Evolutionary conservation across 2,888 invertebrate species (phyloP).

Genomic region (Digitonthophagus gazella): DNA sequence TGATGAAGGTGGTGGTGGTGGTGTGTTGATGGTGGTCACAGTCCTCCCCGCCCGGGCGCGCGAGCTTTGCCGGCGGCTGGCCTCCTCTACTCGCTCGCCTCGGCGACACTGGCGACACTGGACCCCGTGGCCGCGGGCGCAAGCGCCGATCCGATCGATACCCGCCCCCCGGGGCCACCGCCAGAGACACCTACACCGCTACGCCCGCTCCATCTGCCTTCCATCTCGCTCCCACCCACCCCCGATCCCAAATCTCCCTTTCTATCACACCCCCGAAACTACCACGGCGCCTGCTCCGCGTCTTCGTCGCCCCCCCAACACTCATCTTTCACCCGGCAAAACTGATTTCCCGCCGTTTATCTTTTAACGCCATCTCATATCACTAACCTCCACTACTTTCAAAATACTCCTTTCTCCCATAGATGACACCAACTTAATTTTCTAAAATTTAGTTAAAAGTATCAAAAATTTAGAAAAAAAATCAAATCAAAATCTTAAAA

Average conservation of each 20-base stretch:
- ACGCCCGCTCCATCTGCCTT: neutral
- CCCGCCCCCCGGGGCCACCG: conserved; percentile 38
- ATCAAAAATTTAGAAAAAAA: too few relatives aligned
- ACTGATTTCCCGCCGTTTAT: conserved; percentile 31
- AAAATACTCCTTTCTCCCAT: too few relatives aligned
- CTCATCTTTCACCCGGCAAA: conserved; percentile 46
- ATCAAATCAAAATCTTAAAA: too few relatives aligned
- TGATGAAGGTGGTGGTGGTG: conserved; percentile 27
- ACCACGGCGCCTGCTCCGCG: neutral
- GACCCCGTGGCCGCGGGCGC: conserved; percentile 30
- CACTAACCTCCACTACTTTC: too few relatives aligned
- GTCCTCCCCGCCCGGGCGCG: conserved; percentile 54
- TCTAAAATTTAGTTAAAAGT: too few relatives aligned
- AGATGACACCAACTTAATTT: too few relatives aligned
- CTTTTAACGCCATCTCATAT: neutral
- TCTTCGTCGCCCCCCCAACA: conserved; percentile 40
- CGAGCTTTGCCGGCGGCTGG: conserved; percentile 49
- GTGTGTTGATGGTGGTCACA: conserved; percentile 42
- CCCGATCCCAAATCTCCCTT: conserved; percentile 40
- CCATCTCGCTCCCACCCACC: neutral
- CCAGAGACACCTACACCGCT: neutral
- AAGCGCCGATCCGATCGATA: conserved; percentile 27
- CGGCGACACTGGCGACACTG: conserved; percentile 47
- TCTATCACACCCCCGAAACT: neutral
- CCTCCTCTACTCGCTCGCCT: conserved; percentile 46